Evolutionary conservation across 2,888 invertebrate genomes (phyloP).

Genomic region (Diadegma fenestrale): DNA sequence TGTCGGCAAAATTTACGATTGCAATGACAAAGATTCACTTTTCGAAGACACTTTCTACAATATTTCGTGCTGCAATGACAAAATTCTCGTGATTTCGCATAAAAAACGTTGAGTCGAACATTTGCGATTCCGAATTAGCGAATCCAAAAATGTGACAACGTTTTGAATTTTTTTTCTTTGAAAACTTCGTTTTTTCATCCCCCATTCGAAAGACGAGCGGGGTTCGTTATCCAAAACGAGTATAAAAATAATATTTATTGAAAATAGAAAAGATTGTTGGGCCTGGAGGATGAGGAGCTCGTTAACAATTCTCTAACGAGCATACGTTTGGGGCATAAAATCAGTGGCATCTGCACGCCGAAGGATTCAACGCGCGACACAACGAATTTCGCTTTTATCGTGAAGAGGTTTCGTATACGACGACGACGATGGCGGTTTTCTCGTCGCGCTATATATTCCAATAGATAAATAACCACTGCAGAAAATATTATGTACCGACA

Average conservation of each 20-base stretch:
- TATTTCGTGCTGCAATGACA: too few species aligned
- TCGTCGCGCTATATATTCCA: background rate
- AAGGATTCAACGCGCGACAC: slow-evolving; percentile 30
- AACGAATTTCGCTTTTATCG: slow-evolving; percentile 1
- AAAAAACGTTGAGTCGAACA: too few species aligned
- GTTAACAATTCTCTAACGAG: slow-evolving; percentile 61
- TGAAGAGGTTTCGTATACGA: background rate
- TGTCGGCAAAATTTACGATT: too few species aligned
- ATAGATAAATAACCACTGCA: background rate
- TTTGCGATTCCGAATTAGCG: background rate
- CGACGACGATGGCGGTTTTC: background rate
- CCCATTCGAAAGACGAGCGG: too few species aligned
- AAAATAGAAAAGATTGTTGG: background rate
- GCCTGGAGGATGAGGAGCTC: background rate
- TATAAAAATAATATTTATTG: background rate
- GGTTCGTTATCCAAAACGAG: background rate
- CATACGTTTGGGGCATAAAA: slow-evolving; percentile 20
- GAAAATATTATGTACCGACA: background rate
- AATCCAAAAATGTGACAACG: too few species aligned
- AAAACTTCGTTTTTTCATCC: too few species aligned
- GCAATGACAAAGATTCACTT: too few species aligned
- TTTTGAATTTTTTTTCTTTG: too few species aligned
- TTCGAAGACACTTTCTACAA: too few species aligned
- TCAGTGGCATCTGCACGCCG: slow-evolving; percentile 40
- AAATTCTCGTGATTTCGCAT: too few species aligned